A percentile compares a stretch with the other conserved stretches of the same genome.
phyloP scores from a whole-genome alignment of 1,140 invertebrate species.

The Tetramorium alpestre region DNA sequence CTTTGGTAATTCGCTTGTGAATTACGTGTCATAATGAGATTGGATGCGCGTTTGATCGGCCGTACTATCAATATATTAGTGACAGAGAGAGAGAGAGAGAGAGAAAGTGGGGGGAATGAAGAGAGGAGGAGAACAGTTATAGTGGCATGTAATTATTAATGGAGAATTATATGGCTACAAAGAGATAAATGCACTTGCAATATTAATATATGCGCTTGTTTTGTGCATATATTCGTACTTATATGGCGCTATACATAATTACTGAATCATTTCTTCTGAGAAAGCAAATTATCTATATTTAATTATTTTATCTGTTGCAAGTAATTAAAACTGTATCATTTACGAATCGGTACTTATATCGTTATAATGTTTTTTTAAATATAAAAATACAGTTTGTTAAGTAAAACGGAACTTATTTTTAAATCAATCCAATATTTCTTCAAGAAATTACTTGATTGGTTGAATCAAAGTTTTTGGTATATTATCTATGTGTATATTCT shows the following conservation, averaged over 20 bases:
- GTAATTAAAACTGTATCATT: not conserved
- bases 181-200: conserved; percentile 33
- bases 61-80: conserved; percentile 67
- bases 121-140: conserved; percentile 14
- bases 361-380: not conserved
- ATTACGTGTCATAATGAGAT: conserved; percentile 41
- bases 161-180: conserved; percentile 32
- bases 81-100: conserved; percentile 41
- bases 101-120: not conserved
- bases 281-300: not conserved
- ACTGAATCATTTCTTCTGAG: not conserved
- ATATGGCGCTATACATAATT: not conserved
- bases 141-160: conserved; percentile 26
- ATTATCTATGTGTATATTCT: conserved; percentile 9
- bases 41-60: conserved; percentile 59
- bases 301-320: too few species aligned
- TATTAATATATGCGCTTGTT: conserved; percentile 27
- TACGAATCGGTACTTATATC: not conserved
- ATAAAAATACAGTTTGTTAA: not conserved
- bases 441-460: not conserved
- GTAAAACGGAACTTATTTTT: not conserved
- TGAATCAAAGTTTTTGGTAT: conserved; percentile 23
- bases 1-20: conserved; percentile 39
- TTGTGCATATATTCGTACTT: not conserved
- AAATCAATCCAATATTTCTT: conserved; percentile 6